Conservation (phyloP, 2,888 invertebrate genomes). For the Yponomeuta cagnagella region DNA sequence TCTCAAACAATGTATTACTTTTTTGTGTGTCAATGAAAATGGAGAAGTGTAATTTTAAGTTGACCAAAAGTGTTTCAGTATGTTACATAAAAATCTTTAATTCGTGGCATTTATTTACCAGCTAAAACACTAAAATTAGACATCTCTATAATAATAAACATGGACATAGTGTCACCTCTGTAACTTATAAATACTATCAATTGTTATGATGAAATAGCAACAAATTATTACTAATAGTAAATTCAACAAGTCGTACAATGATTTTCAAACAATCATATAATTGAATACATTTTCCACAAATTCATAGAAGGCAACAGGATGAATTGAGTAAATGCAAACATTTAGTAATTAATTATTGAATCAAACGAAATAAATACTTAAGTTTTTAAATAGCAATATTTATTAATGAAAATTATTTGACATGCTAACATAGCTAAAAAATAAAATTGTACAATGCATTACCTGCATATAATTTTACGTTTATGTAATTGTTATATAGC, state of each 20-base stretch:
- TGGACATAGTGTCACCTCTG: constrained; percentile 15
- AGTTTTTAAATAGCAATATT: constrained; percentile 65
- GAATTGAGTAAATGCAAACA: constrained; percentile 52
- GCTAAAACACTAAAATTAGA: constrained; percentile 14
- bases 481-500: constrained; percentile 47
- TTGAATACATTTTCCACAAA: constrained; percentile 18
- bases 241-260: constrained; percentile 19
- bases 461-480: constrained; percentile 67
- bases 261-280: constrained; percentile 28
- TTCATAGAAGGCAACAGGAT: constrained; percentile 27
- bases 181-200: constrained; percentile 10
- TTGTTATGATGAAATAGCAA: constrained; percentile 2
- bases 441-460: constrained; percentile 74
- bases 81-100: constrained; percentile 27
- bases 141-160: constrained; percentile 15
- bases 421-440: constrained; percentile 68
- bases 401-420: constrained; percentile 69
- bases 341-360: constrained; percentile 25
- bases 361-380: constrained; percentile 61
- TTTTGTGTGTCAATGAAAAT: constrained; percentile 60
- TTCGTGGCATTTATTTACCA: constrained; percentile 14
- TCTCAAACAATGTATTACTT: constrained; percentile 42
- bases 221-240: constrained; percentile 17
- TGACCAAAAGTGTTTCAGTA: constrained; percentile 14
- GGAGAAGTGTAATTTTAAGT: constrained; percentile 47